Conservation (phyloP, 2,797 vertebrate species). For the Otolemur crassicaudatus region DNA sequence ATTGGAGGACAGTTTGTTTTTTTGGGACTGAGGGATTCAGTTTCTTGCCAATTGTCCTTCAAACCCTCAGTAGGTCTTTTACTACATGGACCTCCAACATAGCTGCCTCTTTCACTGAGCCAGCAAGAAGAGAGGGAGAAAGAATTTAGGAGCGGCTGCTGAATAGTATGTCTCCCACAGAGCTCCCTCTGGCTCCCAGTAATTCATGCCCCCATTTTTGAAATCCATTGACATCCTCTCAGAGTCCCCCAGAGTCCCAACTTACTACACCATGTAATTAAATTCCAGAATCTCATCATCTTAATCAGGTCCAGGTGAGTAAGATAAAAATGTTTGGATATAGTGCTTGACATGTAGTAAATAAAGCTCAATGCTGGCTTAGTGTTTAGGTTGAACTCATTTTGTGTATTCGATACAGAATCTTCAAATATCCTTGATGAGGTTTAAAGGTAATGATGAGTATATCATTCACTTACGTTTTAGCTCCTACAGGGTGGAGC, state of each 20-base stretch:
- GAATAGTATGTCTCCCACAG: background rate
- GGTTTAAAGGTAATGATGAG: background rate
- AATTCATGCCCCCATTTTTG: background rate
- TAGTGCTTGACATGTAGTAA: background rate
- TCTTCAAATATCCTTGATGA: background rate
- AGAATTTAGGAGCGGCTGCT: background rate
- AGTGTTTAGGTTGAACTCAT: background rate
- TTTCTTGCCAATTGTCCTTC: background rate
- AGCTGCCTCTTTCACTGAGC: background rate
- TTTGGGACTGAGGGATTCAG: background rate
- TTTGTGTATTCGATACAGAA: background rate
- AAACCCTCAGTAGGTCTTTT: background rate
- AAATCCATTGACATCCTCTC: background rate
- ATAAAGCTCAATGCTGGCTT: background rate
- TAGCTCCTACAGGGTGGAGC: background rate
- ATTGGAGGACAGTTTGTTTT: background rate
- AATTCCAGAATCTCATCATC: background rate
- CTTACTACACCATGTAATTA: background rate
- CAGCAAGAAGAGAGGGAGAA: background rate
- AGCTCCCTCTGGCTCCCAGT: accelerated
- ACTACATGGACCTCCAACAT: background rate
- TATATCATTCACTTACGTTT: background rate
- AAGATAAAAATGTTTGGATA: background rate
- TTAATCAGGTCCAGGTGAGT: background rate
- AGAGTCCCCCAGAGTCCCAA: background rate